phyloP scores from a whole-genome alignment of 1,140 invertebrate genomes.

The Macrocentrus cingulum region DNA sequence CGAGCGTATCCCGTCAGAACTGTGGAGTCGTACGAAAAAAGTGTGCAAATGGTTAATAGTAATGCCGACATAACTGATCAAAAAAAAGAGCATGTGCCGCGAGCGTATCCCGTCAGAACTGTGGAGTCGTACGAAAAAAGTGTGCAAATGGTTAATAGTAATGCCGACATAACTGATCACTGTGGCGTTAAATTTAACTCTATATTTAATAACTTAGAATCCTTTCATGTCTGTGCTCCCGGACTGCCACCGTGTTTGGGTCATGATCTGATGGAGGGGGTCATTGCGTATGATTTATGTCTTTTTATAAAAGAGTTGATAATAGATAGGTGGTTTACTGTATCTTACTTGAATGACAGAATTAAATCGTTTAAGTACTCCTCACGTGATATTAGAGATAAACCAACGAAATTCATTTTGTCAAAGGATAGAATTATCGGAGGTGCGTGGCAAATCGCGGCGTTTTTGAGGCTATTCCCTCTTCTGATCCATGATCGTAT shows the following conservation, averaged over 20 bases:
- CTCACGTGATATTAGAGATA: constrained; percentile 29
- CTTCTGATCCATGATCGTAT: constrained; percentile 26
- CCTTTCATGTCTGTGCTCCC: constrained; percentile 29
- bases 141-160: too few relatives aligned
- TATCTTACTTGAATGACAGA: too few relatives aligned
- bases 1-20: neutral
- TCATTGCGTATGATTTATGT: constrained; percentile 31
- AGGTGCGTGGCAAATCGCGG: constrained; percentile 28
- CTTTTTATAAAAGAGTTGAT: constrained; percentile 35
- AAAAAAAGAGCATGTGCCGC: constrained; percentile 26
- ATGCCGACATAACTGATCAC: neutral
- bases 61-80: too few relatives aligned
- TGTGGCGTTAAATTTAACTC: constrained; percentile 31
- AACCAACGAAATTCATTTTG: constrained; percentile 21
- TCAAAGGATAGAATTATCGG: constrained; percentile 17
- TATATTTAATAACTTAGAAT: constrained; percentile 26
- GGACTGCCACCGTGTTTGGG: constrained; percentile 34
- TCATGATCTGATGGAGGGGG: constrained; percentile 36
- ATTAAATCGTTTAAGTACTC: constrained; percentile 37
- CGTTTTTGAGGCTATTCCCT: constrained; percentile 26
- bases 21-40: too few relatives aligned
- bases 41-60: too few relatives aligned
- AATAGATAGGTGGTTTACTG: too few relatives aligned
- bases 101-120: neutral
- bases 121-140: too few relatives aligned